A percentile compares a stretch with the other conserved stretches of the same genome.
These are phyloP conservation scores for Cladopsammia gracilis DNA, from an alignment of 64 coral and sea anemone species.

Conservation along the genomic window DNA sequence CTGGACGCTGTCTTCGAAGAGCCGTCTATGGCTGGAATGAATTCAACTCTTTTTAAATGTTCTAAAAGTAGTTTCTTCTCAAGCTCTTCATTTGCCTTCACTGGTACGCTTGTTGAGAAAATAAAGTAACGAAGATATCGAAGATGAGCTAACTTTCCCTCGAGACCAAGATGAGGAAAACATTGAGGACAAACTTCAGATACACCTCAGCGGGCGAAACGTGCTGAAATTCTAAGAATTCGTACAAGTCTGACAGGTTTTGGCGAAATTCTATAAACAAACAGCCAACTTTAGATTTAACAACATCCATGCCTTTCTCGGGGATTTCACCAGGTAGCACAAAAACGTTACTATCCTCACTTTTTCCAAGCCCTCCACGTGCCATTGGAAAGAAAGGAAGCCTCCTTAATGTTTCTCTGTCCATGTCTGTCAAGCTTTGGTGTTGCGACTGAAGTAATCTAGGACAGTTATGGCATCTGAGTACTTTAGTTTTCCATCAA, in stretches of 20 bases:
- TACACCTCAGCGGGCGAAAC: conserved; percentile 11
- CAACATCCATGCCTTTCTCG: neutral
- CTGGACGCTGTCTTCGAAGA: conserved; percentile 9
- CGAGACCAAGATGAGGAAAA: conserved; percentile 17
- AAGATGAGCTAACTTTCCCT: conserved; percentile 39
- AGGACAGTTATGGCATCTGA: neutral
- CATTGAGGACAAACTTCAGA: conserved; percentile 28
- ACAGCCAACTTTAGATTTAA: conserved; percentile 7
- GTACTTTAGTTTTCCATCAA: neutral
- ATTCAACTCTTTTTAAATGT: conserved; percentile 13
- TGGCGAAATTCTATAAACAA: conserved; percentile 11
- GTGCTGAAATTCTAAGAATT: neutral
- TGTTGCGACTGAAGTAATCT: conserved; percentile 9
- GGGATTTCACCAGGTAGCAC: conserved; percentile 27
- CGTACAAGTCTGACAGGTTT: neutral
- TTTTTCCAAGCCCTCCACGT: neutral
- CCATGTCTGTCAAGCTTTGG: neutral
- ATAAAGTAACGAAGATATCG: neutral
- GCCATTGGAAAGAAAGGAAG: conserved; percentile 31
- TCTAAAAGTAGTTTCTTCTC: neutral
- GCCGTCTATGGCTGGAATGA: conserved; percentile 6
- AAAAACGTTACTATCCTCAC: neutral
- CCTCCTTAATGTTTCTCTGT: conserved; percentile 25
- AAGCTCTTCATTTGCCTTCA: neutral
- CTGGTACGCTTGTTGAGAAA: neutral